phyloP scores from a whole-genome alignment of 2,888 invertebrate genomes.

The Chrysodeixis includens region DNA sequence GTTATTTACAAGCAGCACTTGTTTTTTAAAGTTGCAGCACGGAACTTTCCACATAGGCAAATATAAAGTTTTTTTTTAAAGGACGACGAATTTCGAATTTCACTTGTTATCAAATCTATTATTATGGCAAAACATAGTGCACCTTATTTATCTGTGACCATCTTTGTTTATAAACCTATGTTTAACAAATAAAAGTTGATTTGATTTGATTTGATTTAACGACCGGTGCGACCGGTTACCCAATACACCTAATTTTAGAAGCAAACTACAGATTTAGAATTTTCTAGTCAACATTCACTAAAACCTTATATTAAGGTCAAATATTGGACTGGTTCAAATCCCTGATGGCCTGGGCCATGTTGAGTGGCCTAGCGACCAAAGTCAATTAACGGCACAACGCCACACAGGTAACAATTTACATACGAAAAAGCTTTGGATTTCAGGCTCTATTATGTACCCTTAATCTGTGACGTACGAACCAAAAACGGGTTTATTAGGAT shows the following conservation, averaged over 20 bases:
- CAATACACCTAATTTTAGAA: background rate
- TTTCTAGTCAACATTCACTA: constrained; percentile 20
- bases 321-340: constrained; percentile 42
- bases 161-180: too few species aligned
- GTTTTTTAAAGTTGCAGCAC: too few species aligned
- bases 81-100: too few species aligned
- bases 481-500: background rate
- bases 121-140: too few species aligned
- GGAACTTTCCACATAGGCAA: too few species aligned
- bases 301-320: constrained; percentile 46
- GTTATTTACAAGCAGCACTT: too few species aligned
- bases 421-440: constrained; percentile 20
- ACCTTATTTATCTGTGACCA: too few species aligned
- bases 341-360: constrained; percentile 21
- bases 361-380: constrained; percentile 17
- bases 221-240: too few species aligned
- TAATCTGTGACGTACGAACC: background rate
- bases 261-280: background rate
- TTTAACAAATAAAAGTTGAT: too few species aligned
- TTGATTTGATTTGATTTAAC: too few species aligned
- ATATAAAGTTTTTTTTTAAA: too few species aligned
- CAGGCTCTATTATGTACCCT: background rate
- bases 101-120: too few species aligned
- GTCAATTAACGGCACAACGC: constrained; percentile 34
- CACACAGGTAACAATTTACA: constrained; percentile 24